Base-by-base conservation (phyloP, 1,140 invertebrate species). In the Drosophila ambigua region DNA sequence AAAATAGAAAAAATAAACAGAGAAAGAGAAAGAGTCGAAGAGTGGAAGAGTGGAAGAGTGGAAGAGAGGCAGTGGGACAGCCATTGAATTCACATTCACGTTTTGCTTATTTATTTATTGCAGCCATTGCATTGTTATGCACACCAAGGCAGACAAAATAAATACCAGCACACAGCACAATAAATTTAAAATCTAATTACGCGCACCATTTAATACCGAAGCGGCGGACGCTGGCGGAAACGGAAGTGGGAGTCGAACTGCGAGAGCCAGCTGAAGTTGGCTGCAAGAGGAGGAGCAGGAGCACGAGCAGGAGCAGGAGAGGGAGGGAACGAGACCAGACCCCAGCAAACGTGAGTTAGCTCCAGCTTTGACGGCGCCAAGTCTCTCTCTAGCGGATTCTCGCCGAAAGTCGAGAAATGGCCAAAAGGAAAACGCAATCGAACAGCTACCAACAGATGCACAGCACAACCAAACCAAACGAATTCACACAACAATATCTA, bases 111-210 rank as follows among this genome's bases (percentile, higher is more conserved):
- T 85, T 85, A 85, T 85, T 87, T 85, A 85, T 87, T 87, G 77
- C 82, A 78, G 69, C 75, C 55, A 71, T 76, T 87, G 82, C 82
- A 85, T 85, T 85, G 82, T 85, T 85, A 77, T 87, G 82, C 82
- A 77, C 68, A 77, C 67, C 74, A 82, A 76, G 69, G 72, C 77
- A 88, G 83, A 82, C 79, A 83, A 76, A 87, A 79, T 63, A 75
- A 67, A 77, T 60, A 66, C 71, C 64, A 51, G 52, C 46, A 78
- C 62, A 60, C 75, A 71, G 64, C 68, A 87, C 83, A 88, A 88
- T 88, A 88, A 88, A 88, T 88, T 88, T 88, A 79, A 88, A 88
- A 88, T 88, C 83, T 88, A 88, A 88, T 88, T 88, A 88, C 83
- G 83, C 83, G 83, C 83, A 82, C 83, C 83, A 88, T 88, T 88